Conservation (phyloP, 2,888 invertebrate species). For the Scaeva pyrastri region DNA sequence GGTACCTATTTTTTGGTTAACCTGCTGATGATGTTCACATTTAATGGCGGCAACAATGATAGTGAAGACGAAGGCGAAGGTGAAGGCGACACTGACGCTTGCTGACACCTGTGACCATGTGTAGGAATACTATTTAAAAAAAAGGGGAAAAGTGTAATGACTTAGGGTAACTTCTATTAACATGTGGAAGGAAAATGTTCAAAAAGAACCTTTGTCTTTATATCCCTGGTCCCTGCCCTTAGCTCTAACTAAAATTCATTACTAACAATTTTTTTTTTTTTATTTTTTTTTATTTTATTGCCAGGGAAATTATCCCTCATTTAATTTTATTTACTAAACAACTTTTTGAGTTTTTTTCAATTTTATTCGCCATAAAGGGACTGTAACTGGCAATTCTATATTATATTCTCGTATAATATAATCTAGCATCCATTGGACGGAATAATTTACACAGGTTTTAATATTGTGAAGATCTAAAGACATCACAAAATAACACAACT, state of each 20-base stretch:
- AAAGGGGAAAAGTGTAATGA: background rate
- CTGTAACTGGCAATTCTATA: no score
- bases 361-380: no score
- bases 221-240: background rate
- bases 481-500: no score
- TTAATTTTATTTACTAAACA: background rate
- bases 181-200: background rate
- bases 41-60: background rate
- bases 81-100: background rate
- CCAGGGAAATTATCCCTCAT: background rate
- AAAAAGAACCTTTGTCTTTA: background rate
- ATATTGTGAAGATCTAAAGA: no score
- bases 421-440: no score
- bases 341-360: background rate
- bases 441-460: no score
- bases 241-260: background rate
- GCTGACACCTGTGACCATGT: slow-evolving; percentile 5
- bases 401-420: no score
- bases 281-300: background rate
- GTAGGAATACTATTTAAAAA: background rate
- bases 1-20: background rate
- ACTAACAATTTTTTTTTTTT: background rate
- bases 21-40: slow-evolving; percentile 12
- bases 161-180: slow-evolving; percentile 9
- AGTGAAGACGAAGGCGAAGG: no score